Evolutionary conservation across 1,140 invertebrate species (phyloP).

Genomic region (Heliconius himera): DNA sequence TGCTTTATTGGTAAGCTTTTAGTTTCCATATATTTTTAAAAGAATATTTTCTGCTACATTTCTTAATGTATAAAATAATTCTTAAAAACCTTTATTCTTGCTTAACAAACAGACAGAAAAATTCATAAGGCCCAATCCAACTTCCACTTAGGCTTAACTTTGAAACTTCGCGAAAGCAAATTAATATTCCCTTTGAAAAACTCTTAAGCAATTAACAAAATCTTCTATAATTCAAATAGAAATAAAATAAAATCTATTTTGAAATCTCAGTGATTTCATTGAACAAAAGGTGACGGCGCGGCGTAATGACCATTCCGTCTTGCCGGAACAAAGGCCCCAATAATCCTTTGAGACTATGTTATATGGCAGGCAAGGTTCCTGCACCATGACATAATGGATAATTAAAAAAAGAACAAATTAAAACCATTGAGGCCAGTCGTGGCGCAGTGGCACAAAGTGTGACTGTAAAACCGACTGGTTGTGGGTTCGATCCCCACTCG

Average conservation of each 20-base stretch:
- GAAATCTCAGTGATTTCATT: conserved; percentile 36
- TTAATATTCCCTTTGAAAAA: conserved; percentile 13
- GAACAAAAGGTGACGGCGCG: conserved; percentile 41
- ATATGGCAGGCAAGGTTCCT: conserved; percentile 27
- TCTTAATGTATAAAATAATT: neutral
- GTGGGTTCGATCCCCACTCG: too few species aligned
- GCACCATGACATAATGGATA: conserved; percentile 21
- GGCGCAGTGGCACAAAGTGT: too few species aligned
- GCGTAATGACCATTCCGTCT: conserved; percentile 44
- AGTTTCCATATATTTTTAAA: neutral
- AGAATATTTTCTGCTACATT: neutral
- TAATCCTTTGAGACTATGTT: conserved; percentile 34
- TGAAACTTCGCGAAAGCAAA: neutral
- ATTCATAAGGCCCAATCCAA: neutral
- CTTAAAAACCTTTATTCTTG: neutral
- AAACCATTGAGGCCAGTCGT: too few species aligned
- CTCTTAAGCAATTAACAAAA: conserved; percentile 23
- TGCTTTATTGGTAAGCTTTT: conserved; percentile 12
- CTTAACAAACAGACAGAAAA: neutral
- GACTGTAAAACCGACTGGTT: too few species aligned
- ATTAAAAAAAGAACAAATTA: conserved; percentile 28
- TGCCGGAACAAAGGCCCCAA: conserved; percentile 28
- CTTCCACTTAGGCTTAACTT: neutral
- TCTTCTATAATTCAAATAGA: conserved; percentile 22
- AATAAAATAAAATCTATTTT: conserved; percentile 34